A percentile compares a stretch with the other conserved stretches of the same genome.
Conservation (phyloP, 2,797 vertebrate species). For the Acanthurus leucopareius region DNA sequence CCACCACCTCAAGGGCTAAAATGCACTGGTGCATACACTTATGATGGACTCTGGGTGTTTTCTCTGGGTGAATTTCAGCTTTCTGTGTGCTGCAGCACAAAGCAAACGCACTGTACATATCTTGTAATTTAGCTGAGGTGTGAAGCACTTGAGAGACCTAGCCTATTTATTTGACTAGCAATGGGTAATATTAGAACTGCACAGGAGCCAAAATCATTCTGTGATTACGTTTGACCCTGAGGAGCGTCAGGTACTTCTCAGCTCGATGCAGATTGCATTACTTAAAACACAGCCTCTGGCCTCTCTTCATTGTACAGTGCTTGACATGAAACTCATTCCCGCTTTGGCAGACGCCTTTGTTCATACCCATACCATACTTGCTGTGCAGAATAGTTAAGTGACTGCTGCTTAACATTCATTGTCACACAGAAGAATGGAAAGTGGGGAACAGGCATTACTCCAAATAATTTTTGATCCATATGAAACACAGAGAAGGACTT, state of each 20-base stretch:
- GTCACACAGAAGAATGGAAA: constrained; percentile 8
- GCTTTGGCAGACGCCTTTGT: constrained; percentile 44
- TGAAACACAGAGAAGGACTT: neutral
- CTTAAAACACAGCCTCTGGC: constrained; percentile 63
- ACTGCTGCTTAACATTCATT: constrained; percentile 38
- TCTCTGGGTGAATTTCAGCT: constrained; percentile 25
- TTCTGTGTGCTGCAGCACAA: constrained; percentile 20
- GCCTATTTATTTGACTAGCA: constrained; percentile 66
- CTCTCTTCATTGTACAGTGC: constrained; percentile 57
- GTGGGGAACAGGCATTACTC: neutral
- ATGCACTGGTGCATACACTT: constrained; percentile 23
- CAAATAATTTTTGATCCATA: neutral
- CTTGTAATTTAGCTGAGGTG: constrained; percentile 31
- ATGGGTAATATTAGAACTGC: constrained; percentile 62
- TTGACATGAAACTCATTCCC: constrained; percentile 59
- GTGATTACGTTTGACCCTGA: constrained; percentile 71
- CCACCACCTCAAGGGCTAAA: constrained; percentile 18
- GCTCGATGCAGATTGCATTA: constrained; percentile 68
- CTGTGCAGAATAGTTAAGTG: constrained; percentile 43
- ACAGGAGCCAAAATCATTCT: constrained; percentile 69
- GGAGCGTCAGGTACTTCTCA: constrained; percentile 53
- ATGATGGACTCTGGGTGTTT: constrained; percentile 17
- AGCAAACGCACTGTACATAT: constrained; percentile 25
- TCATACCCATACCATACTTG: constrained; percentile 15
- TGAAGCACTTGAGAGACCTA: constrained; percentile 42